Evolutionary conservation across 2,113 vertebrate genomes (phyloP).

Genomic region (Dolichallabes microphthalmus): DNA sequence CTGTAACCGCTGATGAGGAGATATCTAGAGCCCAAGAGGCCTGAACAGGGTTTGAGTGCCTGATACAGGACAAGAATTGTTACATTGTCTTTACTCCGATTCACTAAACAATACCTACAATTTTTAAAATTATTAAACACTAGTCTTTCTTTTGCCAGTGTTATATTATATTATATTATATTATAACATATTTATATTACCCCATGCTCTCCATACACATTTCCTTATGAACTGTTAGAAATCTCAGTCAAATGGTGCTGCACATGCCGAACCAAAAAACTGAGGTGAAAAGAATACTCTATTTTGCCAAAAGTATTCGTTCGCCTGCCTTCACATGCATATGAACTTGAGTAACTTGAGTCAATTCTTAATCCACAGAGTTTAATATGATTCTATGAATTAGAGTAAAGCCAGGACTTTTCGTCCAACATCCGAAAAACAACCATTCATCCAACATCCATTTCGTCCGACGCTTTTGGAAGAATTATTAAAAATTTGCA

Average conservation of each 20-base stretch:
- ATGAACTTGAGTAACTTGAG: too few relatives aligned
- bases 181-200: too few relatives aligned
- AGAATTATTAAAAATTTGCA: too few relatives aligned
- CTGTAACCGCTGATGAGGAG: constrained; percentile 28
- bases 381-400: too few relatives aligned
- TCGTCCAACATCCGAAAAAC: too few relatives aligned
- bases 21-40: constrained; percentile 36
- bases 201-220: background rate
- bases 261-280: background rate
- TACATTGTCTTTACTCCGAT: background rate
- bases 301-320: too few relatives aligned
- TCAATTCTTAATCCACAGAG: too few relatives aligned
- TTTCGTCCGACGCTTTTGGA: too few relatives aligned
- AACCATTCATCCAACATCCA: too few relatives aligned
- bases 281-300: background rate
- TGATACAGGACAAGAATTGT: constrained; percentile 18
- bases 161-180: background rate
- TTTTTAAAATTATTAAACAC: background rate
- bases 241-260: background rate
- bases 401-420: too few relatives aligned
- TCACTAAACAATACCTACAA: background rate
- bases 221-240: background rate
- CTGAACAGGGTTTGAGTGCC: constrained; percentile 30
- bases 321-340: too few relatives aligned
- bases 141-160: background rate